These are phyloP conservation scores for Meta bourneti DNA, from an alignment of 2,888 invertebrate species.

Conservation along the genomic window DNA sequence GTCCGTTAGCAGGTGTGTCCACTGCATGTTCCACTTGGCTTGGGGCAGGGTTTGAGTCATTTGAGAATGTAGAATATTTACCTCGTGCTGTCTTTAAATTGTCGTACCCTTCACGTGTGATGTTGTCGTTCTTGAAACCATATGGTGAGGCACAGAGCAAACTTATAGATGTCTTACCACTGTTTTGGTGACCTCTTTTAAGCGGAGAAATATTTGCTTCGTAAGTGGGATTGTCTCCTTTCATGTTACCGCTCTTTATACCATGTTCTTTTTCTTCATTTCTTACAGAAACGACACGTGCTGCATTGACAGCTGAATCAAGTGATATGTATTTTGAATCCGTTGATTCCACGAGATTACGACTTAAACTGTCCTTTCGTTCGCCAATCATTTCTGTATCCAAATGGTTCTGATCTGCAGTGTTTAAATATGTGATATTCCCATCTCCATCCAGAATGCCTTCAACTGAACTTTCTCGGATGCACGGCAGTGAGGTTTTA, in stretches of 20 bases:
- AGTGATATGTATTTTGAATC: background rate
- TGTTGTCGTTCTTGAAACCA: background rate
- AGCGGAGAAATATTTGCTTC: background rate
- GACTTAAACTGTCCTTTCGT: background rate
- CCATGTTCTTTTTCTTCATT: background rate
- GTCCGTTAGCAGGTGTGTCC: background rate
- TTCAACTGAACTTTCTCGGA: conserved; percentile 48
- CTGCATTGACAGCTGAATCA: no score
- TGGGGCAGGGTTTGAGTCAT: background rate
- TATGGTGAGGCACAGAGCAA: background rate
- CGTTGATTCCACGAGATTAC: background rate
- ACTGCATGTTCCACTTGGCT: background rate
- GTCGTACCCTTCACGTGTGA: background rate
- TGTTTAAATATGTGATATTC: background rate
- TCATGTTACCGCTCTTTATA: background rate
- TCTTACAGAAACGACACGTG: background rate
- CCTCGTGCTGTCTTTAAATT: background rate
- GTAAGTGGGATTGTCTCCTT: background rate
- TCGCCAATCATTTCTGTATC: background rate
- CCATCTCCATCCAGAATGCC: conserved; percentile 1
- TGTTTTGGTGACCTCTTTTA: background rate
- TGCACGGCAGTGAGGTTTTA: conserved; percentile 7
- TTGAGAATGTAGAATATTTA: background rate
- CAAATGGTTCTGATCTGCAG: background rate
- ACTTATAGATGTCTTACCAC: background rate